Evolutionary conservation across 1,140 invertebrate genomes (phyloP).

Genomic region (Carcinoscorpius rotundicauda): DNA sequence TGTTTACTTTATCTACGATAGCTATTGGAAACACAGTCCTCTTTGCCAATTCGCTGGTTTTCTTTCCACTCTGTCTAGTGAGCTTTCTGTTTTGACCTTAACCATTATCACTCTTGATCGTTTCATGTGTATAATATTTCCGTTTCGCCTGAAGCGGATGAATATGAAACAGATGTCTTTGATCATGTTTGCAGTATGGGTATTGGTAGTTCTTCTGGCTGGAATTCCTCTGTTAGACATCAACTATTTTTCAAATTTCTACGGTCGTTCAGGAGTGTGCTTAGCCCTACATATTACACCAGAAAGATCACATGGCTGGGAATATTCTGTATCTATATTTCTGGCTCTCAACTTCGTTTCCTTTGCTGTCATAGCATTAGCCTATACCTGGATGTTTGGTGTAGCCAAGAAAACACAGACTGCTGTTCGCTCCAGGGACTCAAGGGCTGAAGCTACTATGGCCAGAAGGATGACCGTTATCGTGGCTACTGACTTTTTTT

Average conservation of each 20-base stretch:
- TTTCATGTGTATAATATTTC: slow-evolving; percentile 53
- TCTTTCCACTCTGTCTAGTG: slow-evolving; percentile 34
- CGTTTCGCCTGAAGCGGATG: slow-evolving; percentile 45
- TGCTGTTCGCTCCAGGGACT: slow-evolving; percentile 37
- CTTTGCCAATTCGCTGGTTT: slow-evolving; percentile 38
- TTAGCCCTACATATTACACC: slow-evolving; percentile 51
- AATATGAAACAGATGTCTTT: slow-evolving; percentile 41
- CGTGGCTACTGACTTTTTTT: slow-evolving; percentile 44
- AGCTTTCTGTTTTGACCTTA: slow-evolving; percentile 58
- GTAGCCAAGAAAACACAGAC: slow-evolving; percentile 39
- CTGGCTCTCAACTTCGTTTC: slow-evolving; percentile 41
- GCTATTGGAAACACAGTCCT: slow-evolving; percentile 33
- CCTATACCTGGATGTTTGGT: slow-evolving; percentile 44
- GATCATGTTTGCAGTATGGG: slow-evolving; percentile 48
- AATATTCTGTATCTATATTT: slow-evolving; percentile 46
- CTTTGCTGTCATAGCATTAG: slow-evolving; percentile 41
- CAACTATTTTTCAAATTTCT: slow-evolving; percentile 32
- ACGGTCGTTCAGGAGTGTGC: slow-evolving; percentile 55
- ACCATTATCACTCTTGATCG: slow-evolving; percentile 63
- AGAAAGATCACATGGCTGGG: slow-evolving; percentile 13
- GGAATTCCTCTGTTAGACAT: slow-evolving; percentile 51
- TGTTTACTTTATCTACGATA: slow-evolving; percentile 34
- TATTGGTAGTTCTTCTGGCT: slow-evolving; percentile 46
- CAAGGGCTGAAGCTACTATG: slow-evolving; percentile 32
- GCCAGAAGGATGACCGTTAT: slow-evolving; percentile 43